Percentiles rank a stretch among this genome's conserved stretches.
These are phyloP conservation scores for Micronycteris hirsuta DNA, from an alignment of 2,113 vertebrate genomes.

Conservation along the genomic window DNA sequence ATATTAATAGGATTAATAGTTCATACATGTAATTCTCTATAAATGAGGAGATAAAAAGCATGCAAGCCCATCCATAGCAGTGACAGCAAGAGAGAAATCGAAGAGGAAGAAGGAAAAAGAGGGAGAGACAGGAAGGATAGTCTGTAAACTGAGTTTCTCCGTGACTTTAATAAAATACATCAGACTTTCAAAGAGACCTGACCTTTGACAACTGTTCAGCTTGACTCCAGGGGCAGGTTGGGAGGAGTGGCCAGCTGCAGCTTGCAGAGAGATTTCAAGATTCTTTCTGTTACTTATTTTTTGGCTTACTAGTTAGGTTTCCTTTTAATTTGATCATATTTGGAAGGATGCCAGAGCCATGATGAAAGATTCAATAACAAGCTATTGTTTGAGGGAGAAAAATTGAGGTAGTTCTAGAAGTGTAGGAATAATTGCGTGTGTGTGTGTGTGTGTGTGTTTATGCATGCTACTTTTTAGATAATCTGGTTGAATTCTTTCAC, in stretches of 20 bases:
- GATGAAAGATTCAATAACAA: constrained; percentile 15
- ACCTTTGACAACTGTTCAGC: constrained; percentile 41
- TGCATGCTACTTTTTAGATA: neutral
- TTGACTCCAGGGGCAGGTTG: neutral
- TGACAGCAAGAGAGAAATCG: neutral
- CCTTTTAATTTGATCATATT: constrained; percentile 43
- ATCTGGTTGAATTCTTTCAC: neutral
- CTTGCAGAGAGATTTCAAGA: constrained; percentile 25
- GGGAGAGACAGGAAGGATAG: constrained; percentile 11
- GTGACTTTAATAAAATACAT: constrained; percentile 37
- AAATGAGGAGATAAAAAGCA: constrained; percentile 28
- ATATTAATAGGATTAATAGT: constrained; percentile 39
- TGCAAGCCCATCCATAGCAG: neutral
- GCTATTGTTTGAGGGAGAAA: neutral
- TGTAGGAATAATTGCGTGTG: neutral
- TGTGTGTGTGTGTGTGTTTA: too few species aligned
- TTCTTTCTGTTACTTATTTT: constrained; percentile 38
- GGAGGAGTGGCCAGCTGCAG: neutral
- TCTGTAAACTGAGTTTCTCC: constrained; percentile 25
- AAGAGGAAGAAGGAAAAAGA: neutral
- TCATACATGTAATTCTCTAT: constrained; percentile 27
- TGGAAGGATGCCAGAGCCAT: neutral
- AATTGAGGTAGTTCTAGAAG: neutral
- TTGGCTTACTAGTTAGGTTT: neutral
- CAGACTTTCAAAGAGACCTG: constrained; percentile 18